phyloP scores from a whole-genome alignment of 1,140 invertebrate genomes.

The Tigriopus japonicus region DNA sequence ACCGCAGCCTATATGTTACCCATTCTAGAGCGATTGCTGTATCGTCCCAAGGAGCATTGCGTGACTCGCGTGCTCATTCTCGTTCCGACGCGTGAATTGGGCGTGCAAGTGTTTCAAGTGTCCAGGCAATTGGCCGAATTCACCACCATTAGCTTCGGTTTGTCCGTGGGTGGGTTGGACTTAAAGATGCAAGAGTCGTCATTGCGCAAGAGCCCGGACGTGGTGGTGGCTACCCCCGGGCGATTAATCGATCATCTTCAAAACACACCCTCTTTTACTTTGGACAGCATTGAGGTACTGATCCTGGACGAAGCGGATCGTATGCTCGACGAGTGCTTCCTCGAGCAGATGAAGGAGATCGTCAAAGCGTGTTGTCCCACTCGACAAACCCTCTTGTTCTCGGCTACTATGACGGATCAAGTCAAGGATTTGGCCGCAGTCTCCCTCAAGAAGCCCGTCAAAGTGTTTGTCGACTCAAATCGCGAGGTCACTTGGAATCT shows the following conservation, averaged over 20 bases:
- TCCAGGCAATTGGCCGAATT: constrained; percentile 72
- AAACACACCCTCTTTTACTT: constrained; percentile 76
- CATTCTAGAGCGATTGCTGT: constrained; percentile 77
- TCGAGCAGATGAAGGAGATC: constrained; percentile 95
- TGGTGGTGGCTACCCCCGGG: constrained; percentile 95
- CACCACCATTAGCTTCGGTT: constrained; percentile 49
- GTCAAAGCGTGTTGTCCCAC: constrained; percentile 68
- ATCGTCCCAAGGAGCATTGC: constrained; percentile 35
- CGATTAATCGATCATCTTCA: constrained; percentile 91
- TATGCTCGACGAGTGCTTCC: constrained; percentile 96
- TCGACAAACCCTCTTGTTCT: constrained; percentile 95
- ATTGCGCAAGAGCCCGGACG: constrained; percentile 61
- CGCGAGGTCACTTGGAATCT: constrained; percentile 69
- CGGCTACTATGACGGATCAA: constrained; percentile 94
- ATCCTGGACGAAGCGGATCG: constrained; percentile 79
- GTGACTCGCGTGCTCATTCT: constrained; percentile 73
- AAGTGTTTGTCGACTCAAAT: constrained; percentile 34
- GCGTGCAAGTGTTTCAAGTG: constrained; percentile 88
- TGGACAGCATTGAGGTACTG: constrained; percentile 79
- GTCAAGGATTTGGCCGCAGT: constrained; percentile 81
- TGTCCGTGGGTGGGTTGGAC: constrained; percentile 82
- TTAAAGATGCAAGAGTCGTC: constrained; percentile 57
- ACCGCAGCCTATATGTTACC: constrained; percentile 97
- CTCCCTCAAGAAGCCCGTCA: constrained; percentile 74
- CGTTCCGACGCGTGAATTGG: constrained; percentile 89